phyloP scores from a whole-genome alignment of 2,888 invertebrate genomes.

The Euclidia mi region DNA sequence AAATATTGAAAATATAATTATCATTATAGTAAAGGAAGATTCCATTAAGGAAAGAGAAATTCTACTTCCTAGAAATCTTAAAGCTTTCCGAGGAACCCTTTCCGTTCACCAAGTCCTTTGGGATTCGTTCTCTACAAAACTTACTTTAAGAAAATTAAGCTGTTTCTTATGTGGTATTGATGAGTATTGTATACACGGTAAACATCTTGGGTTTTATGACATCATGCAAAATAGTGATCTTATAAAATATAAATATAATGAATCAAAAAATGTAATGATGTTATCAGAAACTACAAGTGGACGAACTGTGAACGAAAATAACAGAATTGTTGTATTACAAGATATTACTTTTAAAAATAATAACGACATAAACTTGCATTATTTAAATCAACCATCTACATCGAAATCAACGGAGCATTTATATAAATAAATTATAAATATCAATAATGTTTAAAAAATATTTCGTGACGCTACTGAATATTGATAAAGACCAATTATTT shows the following conservation, averaged over 20 bases:
- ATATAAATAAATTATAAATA: too few relatives aligned
- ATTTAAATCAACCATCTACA: constrained; percentile 7
- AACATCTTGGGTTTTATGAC: constrained; percentile 7
- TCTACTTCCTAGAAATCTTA: background rate
- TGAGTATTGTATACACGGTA: constrained; percentile 3
- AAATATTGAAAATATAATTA: constrained; percentile 2
- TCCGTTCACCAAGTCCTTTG: constrained; percentile 7
- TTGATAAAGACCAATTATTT: too few relatives aligned
- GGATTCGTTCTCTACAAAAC: background rate
- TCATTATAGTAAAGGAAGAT: background rate
- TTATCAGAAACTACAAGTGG: constrained; percentile 1
- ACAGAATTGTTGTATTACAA: too few relatives aligned
- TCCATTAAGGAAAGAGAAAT: background rate
- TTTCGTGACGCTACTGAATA: too few relatives aligned
- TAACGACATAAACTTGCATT: background rate
- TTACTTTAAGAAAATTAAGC: constrained; percentile 1
- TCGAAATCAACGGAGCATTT: background rate
- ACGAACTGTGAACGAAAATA: background rate
- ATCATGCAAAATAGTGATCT: background rate
- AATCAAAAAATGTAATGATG: constrained; percentile 8
- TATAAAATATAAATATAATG: background rate
- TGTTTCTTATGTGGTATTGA: constrained; percentile 4
- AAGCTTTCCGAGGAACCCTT: background rate
- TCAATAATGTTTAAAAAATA: too few relatives aligned
- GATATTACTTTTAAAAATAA: background rate